phyloP scores from a whole-genome alignment of 2,888 invertebrate genomes.

The Rhagonycha lutea region DNA sequence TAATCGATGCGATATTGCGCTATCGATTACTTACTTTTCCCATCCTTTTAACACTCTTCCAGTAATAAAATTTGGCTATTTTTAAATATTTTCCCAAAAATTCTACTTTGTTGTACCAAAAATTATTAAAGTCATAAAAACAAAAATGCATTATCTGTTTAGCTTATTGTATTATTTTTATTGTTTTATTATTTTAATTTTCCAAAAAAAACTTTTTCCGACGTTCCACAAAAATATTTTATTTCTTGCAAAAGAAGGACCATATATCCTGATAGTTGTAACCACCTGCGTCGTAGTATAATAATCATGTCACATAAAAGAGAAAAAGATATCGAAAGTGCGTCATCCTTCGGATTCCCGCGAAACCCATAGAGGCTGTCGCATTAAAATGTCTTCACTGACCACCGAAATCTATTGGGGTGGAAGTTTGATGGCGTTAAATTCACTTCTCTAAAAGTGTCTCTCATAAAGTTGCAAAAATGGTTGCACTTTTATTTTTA shows the following conservation, averaged over 20 bases:
- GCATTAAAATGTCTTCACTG: constrained; percentile 43
- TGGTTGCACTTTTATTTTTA: background rate
- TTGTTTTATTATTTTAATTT: background rate
- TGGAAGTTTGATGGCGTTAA: constrained; percentile 29
- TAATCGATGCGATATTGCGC: constrained; percentile 56
- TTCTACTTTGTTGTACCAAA: background rate
- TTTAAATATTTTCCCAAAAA: background rate
- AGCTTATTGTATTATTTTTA: background rate
- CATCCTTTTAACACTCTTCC: constrained; percentile 11
- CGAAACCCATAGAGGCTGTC: constrained; percentile 36
- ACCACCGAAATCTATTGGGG: constrained; percentile 28
- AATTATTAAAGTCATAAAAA: no score
- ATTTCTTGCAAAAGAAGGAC: constrained; percentile 38
- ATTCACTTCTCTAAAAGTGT: constrained; percentile 17
- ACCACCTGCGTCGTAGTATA: constrained; percentile 53
- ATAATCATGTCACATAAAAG: constrained; percentile 56
- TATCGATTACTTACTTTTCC: constrained; percentile 48
- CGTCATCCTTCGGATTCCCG: constrained; percentile 39
- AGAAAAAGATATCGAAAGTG: constrained; percentile 51
- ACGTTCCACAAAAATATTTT: constrained; percentile 18
- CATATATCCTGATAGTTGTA: constrained; percentile 45
- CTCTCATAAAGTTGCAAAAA: constrained; percentile 20
- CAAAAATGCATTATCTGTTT: background rate
- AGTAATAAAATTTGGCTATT: background rate
- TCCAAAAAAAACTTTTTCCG: background rate